Evolutionary conservation across 2,113 vertebrate genomes (phyloP).

Genomic region (Telmatochromis sp.): DNA sequence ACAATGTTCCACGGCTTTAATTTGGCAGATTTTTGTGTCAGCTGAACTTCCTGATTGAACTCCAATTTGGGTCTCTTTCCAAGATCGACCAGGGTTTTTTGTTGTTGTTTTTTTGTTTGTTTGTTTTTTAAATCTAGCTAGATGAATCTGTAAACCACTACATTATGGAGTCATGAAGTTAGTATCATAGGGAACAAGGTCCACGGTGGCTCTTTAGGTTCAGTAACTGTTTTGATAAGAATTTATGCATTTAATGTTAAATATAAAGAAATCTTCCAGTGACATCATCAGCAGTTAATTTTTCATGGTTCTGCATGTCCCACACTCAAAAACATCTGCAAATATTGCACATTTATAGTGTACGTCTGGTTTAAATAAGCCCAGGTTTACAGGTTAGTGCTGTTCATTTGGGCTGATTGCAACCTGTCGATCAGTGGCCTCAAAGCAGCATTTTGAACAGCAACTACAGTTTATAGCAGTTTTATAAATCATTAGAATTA

Average conservation of each 20-base stretch:
- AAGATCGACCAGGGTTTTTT: not conserved
- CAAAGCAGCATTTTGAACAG: not conserved
- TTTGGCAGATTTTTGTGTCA: not conserved
- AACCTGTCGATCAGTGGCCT: not conserved
- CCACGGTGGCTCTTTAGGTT: not conserved
- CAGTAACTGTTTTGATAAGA: not conserved
- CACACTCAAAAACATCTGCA: not conserved
- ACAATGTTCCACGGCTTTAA: not conserved
- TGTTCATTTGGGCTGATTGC: not conserved
- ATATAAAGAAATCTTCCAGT: not conserved
- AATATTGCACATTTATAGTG: not conserved
- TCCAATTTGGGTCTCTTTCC: not conserved
- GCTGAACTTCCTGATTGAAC: not conserved
- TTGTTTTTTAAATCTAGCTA: not conserved
- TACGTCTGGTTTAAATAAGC: not conserved
- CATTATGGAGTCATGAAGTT: not conserved
- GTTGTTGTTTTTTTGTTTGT: accelerated
- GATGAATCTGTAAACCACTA: not conserved
- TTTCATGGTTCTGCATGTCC: not conserved
- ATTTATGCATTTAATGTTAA: not conserved
- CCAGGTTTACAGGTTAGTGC: not conserved
- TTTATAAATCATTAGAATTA: not conserved
- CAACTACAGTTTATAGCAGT: not conserved
- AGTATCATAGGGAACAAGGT: not conserved
- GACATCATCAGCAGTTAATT: not conserved